Evolutionary conservation across 2,797 vertebrate genomes (phyloP).

Genomic region (Adelosebastes latens): DNA sequence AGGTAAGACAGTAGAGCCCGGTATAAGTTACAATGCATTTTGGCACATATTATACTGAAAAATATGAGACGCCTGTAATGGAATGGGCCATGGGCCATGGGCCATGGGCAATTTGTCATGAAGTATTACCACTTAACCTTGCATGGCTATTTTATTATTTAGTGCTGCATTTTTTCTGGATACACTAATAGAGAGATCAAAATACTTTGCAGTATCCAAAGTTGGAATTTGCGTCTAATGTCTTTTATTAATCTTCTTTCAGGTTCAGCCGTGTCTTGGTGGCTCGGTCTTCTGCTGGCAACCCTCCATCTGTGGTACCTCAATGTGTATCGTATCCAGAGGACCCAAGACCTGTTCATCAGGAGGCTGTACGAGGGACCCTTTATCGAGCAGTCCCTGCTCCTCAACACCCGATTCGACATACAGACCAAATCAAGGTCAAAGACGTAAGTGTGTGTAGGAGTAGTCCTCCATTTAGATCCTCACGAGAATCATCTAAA

Average conservation of each 20-base stretch:
- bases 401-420: constrained; percentile 72
- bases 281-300: constrained; percentile 67
- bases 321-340: constrained; percentile 68
- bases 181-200: neutral
- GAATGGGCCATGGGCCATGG: no score
- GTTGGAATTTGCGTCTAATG: neutral
- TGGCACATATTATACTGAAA: neutral
- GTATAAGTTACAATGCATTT: neutral
- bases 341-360: constrained; percentile 76
- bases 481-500: neutral
- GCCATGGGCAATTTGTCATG: neutral
- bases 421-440: constrained; percentile 15
- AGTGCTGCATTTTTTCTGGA: neutral
- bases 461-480: neutral
- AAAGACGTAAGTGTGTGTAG: constrained; percentile 39
- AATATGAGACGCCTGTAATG: no score
- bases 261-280: constrained; percentile 61
- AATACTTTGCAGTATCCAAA: neutral
- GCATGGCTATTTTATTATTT: neutral
- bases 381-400: constrained; percentile 77
- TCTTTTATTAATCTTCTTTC: neutral
- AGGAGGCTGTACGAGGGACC: constrained; percentile 72
- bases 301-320: constrained; percentile 71
- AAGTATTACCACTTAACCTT: neutral
- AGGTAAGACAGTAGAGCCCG: constrained; percentile 3